phyloP scores from a whole-genome alignment of 2,797 vertebrate species.

The Megaceryle alcyon region DNA sequence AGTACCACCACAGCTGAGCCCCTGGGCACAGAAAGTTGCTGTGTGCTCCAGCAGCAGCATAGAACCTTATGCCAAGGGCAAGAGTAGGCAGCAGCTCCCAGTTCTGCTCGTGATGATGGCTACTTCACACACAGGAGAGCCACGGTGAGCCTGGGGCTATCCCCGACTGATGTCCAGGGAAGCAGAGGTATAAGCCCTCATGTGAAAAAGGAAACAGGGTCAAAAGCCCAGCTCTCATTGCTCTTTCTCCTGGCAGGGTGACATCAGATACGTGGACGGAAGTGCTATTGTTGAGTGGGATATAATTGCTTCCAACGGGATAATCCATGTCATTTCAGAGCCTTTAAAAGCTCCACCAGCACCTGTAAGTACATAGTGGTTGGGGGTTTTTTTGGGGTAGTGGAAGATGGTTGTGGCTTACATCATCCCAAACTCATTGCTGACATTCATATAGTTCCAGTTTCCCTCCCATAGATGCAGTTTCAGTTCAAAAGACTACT shows the following conservation, averaged over 20 bases:
- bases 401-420: not conserved
- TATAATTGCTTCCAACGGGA: conserved; percentile 89
- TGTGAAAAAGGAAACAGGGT: not conserved
- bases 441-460: not conserved
- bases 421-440: not conserved
- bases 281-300: conserved; percentile 85
- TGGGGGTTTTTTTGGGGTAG: not conserved
- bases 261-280: conserved; percentile 84
- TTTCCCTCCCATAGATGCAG: not conserved
- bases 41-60: not conserved
- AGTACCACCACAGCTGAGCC: not conserved
- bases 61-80: not conserved
- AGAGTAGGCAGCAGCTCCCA: not conserved
- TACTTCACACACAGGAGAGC: not conserved
- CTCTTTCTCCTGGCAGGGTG: conserved; percentile 64
- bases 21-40: not conserved
- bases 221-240: not conserved
- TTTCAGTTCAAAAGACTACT: not conserved
- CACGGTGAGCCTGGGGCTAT: not conserved
- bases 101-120: not conserved
- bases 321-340: conserved; percentile 90
- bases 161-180: not conserved
- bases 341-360: conserved; percentile 85
- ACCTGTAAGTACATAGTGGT: conserved; percentile 71
- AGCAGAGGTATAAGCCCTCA: not conserved